Evolutionary conservation across 2,888 invertebrate species (phyloP).

Genomic region (Hemicrepidius hirtus): DNA sequence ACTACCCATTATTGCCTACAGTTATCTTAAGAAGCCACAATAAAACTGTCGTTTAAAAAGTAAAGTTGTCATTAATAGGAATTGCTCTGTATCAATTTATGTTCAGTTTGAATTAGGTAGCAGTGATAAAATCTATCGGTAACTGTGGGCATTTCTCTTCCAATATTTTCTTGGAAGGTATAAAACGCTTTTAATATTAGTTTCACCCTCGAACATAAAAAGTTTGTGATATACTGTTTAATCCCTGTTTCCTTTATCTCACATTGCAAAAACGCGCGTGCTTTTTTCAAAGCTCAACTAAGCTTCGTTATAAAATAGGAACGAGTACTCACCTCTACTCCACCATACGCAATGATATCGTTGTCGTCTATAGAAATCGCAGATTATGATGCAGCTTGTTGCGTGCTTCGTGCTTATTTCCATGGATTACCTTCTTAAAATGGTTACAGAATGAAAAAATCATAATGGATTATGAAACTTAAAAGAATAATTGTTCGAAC

Average conservation of each 20-base stretch:
- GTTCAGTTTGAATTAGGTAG: constrained; percentile 68
- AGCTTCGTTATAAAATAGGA: constrained; percentile 47
- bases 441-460: constrained; percentile 44
- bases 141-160: constrained; percentile 57
- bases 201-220: constrained; percentile 38
- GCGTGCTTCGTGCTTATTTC: constrained; percentile 56
- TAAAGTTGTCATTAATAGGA: constrained; percentile 70
- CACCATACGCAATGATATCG: constrained; percentile 39
- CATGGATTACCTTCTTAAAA: constrained; percentile 56
- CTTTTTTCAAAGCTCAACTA: constrained; percentile 52
- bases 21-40: constrained; percentile 72
- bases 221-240: constrained; percentile 42
- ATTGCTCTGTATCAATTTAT: constrained; percentile 71
- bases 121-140: constrained; percentile 64
- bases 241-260: constrained; percentile 48
- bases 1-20: constrained; percentile 73
- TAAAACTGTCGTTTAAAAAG: constrained; percentile 72
- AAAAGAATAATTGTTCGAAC: neutral
- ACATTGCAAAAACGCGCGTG: constrained; percentile 36
- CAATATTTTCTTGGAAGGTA: constrained; percentile 56
- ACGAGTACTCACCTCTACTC: constrained; percentile 49
- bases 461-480: constrained; percentile 41
- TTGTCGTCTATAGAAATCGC: constrained; percentile 51
- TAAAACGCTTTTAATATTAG: constrained; percentile 61
- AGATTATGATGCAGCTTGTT: constrained; percentile 58